These are phyloP conservation scores for Pammene aurita DNA, from an alignment of 2,888 invertebrate genomes.

Conservation along the genomic window DNA sequence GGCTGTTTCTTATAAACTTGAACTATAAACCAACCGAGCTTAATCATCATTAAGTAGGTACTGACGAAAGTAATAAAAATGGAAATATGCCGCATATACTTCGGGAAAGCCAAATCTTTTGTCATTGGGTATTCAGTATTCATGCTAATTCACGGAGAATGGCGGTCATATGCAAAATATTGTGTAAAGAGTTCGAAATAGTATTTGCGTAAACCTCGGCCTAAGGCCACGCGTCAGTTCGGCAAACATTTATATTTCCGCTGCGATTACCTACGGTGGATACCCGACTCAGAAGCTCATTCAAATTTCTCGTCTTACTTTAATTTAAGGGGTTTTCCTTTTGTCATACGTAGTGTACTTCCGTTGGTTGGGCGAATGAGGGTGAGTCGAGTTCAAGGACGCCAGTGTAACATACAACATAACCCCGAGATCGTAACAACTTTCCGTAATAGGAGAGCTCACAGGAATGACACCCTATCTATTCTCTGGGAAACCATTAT, in stretches of 20 bases:
- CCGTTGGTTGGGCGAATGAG: neutral
- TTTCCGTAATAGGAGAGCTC: too few species aligned
- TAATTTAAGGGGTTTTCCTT: conserved; percentile 2
- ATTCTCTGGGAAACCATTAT: too few species aligned
- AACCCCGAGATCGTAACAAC: too few species aligned
- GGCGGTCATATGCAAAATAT: conserved; percentile 15
- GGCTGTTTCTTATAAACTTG: neutral
- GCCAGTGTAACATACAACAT: neutral
- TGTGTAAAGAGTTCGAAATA: conserved; percentile 6
- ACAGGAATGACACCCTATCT: too few species aligned
- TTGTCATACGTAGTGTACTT: neutral
- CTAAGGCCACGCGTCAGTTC: conserved; percentile 10
- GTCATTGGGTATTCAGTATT: too few species aligned
- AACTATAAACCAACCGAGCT: neutral
- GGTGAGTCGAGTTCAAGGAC: neutral
- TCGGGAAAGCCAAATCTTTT: neutral
- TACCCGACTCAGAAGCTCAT: neutral
- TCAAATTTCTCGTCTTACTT: neutral
- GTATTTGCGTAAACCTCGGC: conserved; percentile 14
- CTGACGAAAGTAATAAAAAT: too few species aligned
- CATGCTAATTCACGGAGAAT: conserved; percentile 4
- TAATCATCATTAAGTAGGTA: too few species aligned
- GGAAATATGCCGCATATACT: too few species aligned
- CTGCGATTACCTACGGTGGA: conserved; percentile 1
- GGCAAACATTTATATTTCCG: conserved; percentile 13